Base-by-base conservation (phyloP, 1,140 invertebrate species). In the Neodiprion virginianus region DNA sequence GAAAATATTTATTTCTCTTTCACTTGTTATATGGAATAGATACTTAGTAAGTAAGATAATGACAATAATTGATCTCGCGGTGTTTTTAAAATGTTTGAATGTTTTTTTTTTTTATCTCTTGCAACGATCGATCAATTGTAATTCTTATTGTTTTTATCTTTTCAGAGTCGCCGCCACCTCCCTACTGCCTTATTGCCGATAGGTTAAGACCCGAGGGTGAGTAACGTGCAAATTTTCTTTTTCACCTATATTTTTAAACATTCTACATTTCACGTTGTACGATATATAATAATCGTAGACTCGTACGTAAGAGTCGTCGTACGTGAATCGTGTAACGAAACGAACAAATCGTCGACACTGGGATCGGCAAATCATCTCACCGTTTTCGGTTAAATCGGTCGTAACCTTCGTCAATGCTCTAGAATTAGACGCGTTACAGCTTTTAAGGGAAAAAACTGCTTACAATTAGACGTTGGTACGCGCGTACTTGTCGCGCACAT, bases 131-230 rank as follows among this genome's bases (percentile, higher is more conserved):
- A 40, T 40, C 5, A 40, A 40, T 40, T 40, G 2, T 5, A 3
- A 40, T 40, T 40, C 28, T 40, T 40, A 40, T 40, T 40, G 28
- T 40, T 40, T 3, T 78, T 76, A 82, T 88, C 86, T 78, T 93
- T 93, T 53, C 91, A 94, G 93, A 94, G 87, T 91, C 91, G 80
- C 92, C 92, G 82, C 93, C 92, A 81, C 93, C 93, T 78, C 93
- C 93, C 74, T 94, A 94, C 87, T 92, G 91, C 87, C 90, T 91
- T 80, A 92, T 91, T 83, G 90, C 90, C 77, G 92, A 93, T 86
- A 90, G 91, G 86, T 87, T 93, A 84, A 93, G 92, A 91, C 90
- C 91, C 86, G 92, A 94, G 92, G 93, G 93, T 94, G 84, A 91
- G 89, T 85, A 48, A 66, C 5, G 5, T 40, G 2, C 1, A 40